These are phyloP conservation scores for Exocentrus adspersus DNA, from an alignment of 2,888 invertebrate genomes.

Conservation along the genomic window DNA sequence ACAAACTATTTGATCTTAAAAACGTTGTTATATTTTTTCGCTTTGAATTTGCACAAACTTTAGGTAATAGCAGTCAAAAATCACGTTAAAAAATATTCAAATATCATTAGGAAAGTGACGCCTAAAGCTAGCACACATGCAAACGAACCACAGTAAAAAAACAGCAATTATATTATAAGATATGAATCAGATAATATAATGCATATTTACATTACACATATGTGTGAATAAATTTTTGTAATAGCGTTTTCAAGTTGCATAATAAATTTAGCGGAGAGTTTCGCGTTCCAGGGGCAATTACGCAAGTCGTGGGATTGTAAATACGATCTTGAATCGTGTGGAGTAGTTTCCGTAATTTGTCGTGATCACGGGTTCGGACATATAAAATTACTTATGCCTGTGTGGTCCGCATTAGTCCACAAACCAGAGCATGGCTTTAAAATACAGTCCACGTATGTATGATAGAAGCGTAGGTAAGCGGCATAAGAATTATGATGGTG, in stretches of 20 bases:
- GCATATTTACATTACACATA: constrained; percentile 2
- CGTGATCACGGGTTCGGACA: constrained; percentile 57
- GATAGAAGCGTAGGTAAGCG: constrained; percentile 50
- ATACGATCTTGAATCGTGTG: constrained; percentile 45
- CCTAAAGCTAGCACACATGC: too few species aligned
- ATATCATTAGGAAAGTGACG: too few species aligned
- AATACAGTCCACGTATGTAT: constrained; percentile 37
- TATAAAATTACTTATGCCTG: constrained; percentile 56
- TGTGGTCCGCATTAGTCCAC: constrained; percentile 52
- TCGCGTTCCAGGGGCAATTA: constrained; percentile 50
- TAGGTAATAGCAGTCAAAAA: too few species aligned
- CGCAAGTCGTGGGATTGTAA: constrained; percentile 51
- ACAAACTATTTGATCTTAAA: too few species aligned
- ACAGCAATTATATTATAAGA: too few species aligned
- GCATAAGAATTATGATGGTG: constrained; percentile 61
- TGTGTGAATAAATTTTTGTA: constrained; percentile 28
- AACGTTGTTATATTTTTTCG: too few species aligned
- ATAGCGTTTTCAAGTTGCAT: constrained; percentile 30
- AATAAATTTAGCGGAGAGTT: constrained; percentile 39
- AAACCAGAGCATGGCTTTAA: constrained; percentile 32
- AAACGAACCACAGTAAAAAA: too few species aligned
- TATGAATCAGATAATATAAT: too few species aligned
- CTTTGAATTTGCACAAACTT: too few species aligned
- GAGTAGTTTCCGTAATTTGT: constrained; percentile 58
- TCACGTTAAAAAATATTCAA: too few species aligned